phyloP scores from a whole-genome alignment of 2,888 invertebrate genomes.

The Pharmacophagus antenor region DNA sequence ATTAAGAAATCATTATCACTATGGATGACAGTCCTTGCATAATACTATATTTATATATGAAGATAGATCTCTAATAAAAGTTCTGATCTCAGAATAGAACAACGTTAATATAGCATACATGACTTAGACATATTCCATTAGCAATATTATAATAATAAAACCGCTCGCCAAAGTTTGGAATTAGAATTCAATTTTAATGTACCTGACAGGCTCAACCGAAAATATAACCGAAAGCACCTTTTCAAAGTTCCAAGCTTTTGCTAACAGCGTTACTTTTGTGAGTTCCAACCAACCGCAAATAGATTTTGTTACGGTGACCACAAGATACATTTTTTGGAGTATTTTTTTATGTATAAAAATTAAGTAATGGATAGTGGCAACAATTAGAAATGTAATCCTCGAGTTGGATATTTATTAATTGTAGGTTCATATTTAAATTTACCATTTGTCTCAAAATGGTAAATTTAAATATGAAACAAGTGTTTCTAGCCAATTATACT shows the following conservation, averaged over 20 bases:
- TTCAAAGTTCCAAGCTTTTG: conserved; percentile 16
- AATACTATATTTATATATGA: neutral
- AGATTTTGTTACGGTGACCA: conserved; percentile 13
- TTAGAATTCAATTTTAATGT: conserved; percentile 14
- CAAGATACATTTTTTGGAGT: neutral
- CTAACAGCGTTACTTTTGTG: conserved; percentile 12
- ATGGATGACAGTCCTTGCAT: no score
- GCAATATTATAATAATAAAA: neutral
- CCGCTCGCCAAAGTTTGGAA: neutral
- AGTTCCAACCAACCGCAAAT: conserved; percentile 12
- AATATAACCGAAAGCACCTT: conserved; percentile 21
- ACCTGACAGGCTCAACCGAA: neutral
- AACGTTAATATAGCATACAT: no score
- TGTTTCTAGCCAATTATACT: no score
- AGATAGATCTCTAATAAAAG: neutral
- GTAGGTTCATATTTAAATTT: no score
- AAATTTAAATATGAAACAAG: no score
- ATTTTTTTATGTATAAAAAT: neutral
- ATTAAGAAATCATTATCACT: no score
- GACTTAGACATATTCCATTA: neutral
- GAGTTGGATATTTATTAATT: no score
- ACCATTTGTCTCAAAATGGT: neutral
- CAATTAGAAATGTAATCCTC: neutral
- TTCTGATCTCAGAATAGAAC: no score
- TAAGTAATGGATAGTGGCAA: neutral